Percentiles rank a stretch among this genome's conserved stretches.
Conservation (phyloP, 53 echinoderm and acorn worm species). For the Holothuria leucospilota region DNA sequence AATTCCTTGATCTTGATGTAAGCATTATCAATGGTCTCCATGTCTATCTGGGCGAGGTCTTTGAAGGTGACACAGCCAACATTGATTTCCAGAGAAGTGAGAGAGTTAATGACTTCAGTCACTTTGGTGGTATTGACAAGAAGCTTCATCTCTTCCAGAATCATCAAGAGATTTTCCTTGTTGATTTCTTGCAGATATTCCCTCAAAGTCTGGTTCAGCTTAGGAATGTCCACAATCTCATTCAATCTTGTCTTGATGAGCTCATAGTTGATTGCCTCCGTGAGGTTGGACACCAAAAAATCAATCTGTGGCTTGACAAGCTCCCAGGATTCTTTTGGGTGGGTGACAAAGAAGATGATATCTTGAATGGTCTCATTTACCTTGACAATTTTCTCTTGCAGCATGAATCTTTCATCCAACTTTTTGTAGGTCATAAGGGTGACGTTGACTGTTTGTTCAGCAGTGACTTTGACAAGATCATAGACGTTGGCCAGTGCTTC, state of each 20-base stretch:
- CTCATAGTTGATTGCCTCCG: conserved; percentile 66
- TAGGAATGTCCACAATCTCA: conserved; percentile 52
- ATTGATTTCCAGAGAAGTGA: conserved; percentile 13
- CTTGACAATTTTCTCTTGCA: conserved; percentile 32
- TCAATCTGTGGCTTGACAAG: conserved; percentile 56
- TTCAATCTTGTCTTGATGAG: conserved; percentile 31
- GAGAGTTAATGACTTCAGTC: not conserved
- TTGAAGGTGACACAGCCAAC: conserved; percentile 30
- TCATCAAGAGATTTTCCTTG: conserved; percentile 26
- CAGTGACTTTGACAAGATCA: conserved; percentile 18
- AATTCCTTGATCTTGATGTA: conserved; percentile 15
- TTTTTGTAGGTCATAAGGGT: conserved; percentile 2
- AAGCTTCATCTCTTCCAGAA: conserved; percentile 37
- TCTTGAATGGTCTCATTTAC: conserved; percentile 42
- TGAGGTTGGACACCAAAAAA: conserved; percentile 38
- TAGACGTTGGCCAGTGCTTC: conserved; percentile 26
- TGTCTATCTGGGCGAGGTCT: conserved; percentile 14
- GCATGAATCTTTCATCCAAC: conserved; percentile 10
- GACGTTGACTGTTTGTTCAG: conserved; percentile 35
- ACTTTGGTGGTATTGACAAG: conserved; percentile 14
- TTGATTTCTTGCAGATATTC: conserved; percentile 16
- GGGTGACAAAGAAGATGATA: conserved; percentile 35
- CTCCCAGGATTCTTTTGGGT: conserved; percentile 58
- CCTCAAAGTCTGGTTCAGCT: conserved; percentile 40
- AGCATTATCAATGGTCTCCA: conserved; percentile 36